Conservation (phyloP, 2,888 invertebrate genomes). For the Camponotus fellah region DNA sequence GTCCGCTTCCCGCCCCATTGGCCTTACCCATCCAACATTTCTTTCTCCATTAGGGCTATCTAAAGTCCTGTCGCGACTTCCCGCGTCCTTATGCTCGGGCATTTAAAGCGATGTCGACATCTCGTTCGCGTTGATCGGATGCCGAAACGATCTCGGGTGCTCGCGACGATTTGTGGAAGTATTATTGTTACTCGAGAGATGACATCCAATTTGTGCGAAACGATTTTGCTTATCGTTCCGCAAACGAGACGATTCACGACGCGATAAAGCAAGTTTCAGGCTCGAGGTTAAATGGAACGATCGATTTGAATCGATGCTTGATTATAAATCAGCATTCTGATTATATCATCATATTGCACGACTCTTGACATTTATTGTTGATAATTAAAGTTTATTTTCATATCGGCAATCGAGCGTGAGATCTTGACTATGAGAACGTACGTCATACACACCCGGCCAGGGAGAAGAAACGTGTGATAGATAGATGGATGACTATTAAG, state of each 20-base stretch:
- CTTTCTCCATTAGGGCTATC: conserved; percentile 70
- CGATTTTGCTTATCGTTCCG: conserved; percentile 36
- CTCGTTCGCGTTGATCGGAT: conserved; percentile 62
- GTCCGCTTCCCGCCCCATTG: conserved; percentile 55
- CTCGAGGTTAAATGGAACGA: neutral
- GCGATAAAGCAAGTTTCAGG: neutral
- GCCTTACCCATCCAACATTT: conserved; percentile 44
- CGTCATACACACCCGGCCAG: neutral
- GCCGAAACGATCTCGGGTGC: conserved; percentile 41
- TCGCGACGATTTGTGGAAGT: conserved; percentile 8
- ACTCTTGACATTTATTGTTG: conserved; percentile 25
- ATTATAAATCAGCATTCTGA: neutral
- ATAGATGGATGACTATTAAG: conserved; percentile 10
- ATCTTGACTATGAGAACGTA: neutral
- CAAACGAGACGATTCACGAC: conserved; percentile 37
- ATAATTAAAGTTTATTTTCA: conserved; percentile 20
- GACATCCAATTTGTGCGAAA: conserved; percentile 13
- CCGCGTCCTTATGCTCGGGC: conserved; percentile 57
- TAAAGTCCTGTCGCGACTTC: conserved; percentile 66
- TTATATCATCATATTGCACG: neutral
- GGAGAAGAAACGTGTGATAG: neutral
- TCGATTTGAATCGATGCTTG: neutral
- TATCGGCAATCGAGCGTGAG: conserved; percentile 16
- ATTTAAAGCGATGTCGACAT: conserved; percentile 61
- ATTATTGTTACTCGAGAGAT: conserved; percentile 38